Evolutionary conservation across 2,888 invertebrate species (phyloP).

Genomic region (Yponomeuta sedellus): DNA sequence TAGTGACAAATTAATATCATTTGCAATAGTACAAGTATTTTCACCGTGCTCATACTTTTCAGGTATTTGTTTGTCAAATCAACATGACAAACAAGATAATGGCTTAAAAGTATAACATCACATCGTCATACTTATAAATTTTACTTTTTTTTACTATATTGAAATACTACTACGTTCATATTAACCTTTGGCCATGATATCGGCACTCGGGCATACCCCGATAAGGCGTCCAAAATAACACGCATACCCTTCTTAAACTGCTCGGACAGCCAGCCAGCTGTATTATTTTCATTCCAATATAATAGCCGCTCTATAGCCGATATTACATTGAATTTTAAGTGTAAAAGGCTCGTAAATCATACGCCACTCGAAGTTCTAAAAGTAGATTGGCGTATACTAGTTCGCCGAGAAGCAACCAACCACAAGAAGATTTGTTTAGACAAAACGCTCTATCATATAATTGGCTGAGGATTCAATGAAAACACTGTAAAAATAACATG

Average conservation of each 20-base stretch:
- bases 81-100: too few relatives aligned
- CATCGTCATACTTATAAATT: not conserved
- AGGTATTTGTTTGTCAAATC: too few relatives aligned
- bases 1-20: too few relatives aligned
- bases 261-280: not conserved
- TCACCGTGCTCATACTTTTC: too few relatives aligned
- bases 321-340: constrained; percentile 32
- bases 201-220: not conserved
- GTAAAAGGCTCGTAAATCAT: constrained; percentile 31
- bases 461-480: too few relatives aligned
- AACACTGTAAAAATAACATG: too few relatives aligned
- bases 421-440: too few relatives aligned
- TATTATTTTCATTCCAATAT: not conserved
- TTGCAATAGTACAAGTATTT: too few relatives aligned
- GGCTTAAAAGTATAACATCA: not conserved
- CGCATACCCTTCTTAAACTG: not conserved
- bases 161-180: not conserved
- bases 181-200: not conserved
- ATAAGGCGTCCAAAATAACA: constrained; percentile 7
- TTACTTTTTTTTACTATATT: not conserved
- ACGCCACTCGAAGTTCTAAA: constrained; percentile 24
- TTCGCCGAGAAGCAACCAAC: constrained; percentile 13
- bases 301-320: constrained; percentile 19
- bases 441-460: too few relatives aligned
- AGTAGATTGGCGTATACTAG: constrained; percentile 18